Base-by-base conservation (phyloP, 2,888 invertebrate species). In the Oxycera nigricornis region DNA sequence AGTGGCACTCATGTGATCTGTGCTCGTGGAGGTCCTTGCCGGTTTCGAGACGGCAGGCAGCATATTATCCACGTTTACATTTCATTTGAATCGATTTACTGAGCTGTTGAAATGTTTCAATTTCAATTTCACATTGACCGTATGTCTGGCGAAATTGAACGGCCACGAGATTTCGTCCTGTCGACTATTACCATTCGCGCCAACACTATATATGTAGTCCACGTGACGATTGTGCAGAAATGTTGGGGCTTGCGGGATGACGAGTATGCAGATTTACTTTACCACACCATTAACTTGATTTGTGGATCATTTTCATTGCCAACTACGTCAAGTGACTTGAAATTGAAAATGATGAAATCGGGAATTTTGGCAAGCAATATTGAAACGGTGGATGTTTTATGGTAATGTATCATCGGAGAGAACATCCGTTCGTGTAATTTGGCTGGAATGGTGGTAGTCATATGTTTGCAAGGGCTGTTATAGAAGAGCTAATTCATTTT, bases 31-130 rank as follows among this genome's bases (percentile, higher is more conserved):
- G 7, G 6, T 11, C 17, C 50, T 11, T 50, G 11, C 17, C 50
- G 50, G 17, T 6, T 17, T 50, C 1, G 50, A 14, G n/a, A 3
- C 61, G n/a, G 61, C 30, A 30, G 14, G 6, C 22, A 17, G n/a
- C 67, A n/a, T 46, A 67, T 67, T 67, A 67, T 46, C n/a, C 67
- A 41, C 67, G 67, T 67, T 67, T 46, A 67, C 67, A 67, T 67
- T 46, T 46, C 46, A 46, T 46, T 26, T 22, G 2, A 67, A 67
- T 67, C 67, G 67, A 67, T 67, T 41, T 67, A 67, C 26, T 41
- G 67, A 67, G 26, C 41, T 26, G 41, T 24, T 67, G 67, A 67
- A 67, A 67, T 67, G 24, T 24, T 67, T 67, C 46, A 41, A 67
- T 46, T 67, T 67, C 67, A 67, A 59, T 59, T 59, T 59, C 14